These are phyloP conservation scores for Lemur catta DNA, from an alignment of 2,797 vertebrate genomes.

Conservation along the genomic window DNA sequence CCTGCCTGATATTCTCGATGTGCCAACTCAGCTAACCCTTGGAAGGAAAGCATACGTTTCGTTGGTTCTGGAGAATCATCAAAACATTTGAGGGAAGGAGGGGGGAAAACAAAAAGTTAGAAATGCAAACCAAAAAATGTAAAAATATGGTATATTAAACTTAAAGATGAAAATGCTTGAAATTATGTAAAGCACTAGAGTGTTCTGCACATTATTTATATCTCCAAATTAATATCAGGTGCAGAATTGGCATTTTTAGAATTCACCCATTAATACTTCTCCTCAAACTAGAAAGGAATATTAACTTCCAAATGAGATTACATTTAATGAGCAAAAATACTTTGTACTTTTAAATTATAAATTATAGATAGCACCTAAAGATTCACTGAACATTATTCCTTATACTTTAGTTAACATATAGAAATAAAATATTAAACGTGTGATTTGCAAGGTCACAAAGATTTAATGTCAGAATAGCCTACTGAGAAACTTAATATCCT, in stretches of 20 bases:
- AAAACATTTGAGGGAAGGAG: constrained; percentile 93
- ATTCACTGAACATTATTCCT: constrained; percentile 46
- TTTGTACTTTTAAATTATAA: constrained; percentile 44
- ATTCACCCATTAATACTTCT: not conserved
- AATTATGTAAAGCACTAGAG: constrained; percentile 71
- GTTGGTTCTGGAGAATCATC: constrained; percentile 99
- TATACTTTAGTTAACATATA: constrained; percentile 37
- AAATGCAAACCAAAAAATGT: constrained; percentile 90
- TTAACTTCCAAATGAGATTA: constrained; percentile 37
- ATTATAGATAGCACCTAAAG: constrained; percentile 5
- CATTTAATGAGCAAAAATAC: constrained; percentile 2
- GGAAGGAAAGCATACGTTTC: constrained; percentile 99
- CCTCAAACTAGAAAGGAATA: not conserved
- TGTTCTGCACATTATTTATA: constrained; percentile 25
- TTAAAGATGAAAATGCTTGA: constrained; percentile 81
- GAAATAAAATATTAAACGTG: constrained; percentile 29
- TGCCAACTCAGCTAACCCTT: constrained; percentile 99
- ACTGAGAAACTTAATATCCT: constrained; percentile 42
- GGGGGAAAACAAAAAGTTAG: constrained; percentile 96
- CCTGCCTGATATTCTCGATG: constrained; percentile 99
- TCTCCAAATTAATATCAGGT: constrained; percentile 41
- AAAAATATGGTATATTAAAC: constrained; percentile 82
- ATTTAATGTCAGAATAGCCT: constrained; percentile 46
- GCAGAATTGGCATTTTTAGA: constrained; percentile 54
- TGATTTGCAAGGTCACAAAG: constrained; percentile 40